Evolutionary conservation across 2,797 vertebrate genomes (phyloP), one percentile per base, ranked within the genome.

Genomic region (Ispidina picta): DNA sequence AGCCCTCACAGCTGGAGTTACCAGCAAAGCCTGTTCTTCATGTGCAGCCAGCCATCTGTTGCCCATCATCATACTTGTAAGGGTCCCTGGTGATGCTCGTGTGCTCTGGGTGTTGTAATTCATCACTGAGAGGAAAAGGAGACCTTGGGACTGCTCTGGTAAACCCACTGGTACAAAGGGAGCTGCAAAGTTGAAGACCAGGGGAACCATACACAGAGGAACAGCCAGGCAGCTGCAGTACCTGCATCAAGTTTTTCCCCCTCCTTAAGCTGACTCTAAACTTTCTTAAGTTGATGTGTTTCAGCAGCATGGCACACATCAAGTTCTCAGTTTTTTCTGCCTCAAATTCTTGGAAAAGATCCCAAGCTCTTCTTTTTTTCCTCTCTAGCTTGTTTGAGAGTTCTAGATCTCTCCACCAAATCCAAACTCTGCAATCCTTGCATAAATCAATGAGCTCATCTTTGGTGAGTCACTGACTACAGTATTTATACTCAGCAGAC

Each of bases 331-430:
- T 98, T 93, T 98, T 98, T 65, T 98, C 96, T 0, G 89, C 77
- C 83, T 98, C 98, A 98, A 31, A 85, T 98, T 96, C 59, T 95
- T 97, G 6, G 97, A 98, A 65, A 98, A 97, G 58, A 98, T 95
- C 12, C 97, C 89, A 37, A 98, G 88, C 70, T 98, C 98, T 96
- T 98, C 98, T 86, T 98, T 98, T 89, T 89, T 98, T 98, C 23
- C 95, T 97, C 89, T 98, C 98, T 73, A 99, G 92, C 88, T 98
- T 97, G 73, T 97, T 98, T 92, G 97, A 98, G 88, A 98, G 95
- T 79, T 98, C 97, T 31, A 95, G 90, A 59, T 12, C 41, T 92
- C 79, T 23, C 41, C 43, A 88, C 43, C 83, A 92, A 92, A 83
- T 49, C 74, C 69, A 87, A 87, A 60, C 29, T 78, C 83, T 77